These are phyloP conservation scores for Cephalopholis sonnerati DNA, from an alignment of 2,113 vertebrate genomes.

Conservation along the genomic window DNA sequence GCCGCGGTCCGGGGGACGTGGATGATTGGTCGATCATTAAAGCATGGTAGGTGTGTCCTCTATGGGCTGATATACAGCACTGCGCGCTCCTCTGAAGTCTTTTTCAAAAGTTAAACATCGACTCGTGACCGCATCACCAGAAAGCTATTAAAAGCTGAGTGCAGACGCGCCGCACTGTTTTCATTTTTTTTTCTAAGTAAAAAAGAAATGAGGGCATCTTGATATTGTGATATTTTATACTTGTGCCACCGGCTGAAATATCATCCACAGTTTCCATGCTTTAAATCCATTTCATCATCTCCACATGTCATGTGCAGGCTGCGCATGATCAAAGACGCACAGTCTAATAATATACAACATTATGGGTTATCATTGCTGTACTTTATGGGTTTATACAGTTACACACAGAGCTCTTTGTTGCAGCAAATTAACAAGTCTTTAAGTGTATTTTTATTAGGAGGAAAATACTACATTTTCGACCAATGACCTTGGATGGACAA, in stretches of 20 bases:
- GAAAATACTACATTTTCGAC: not conserved
- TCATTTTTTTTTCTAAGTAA: not conserved
- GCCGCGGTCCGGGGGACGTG: slow-evolving; percentile 8
- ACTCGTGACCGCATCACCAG: slow-evolving; percentile 43
- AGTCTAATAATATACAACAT: not conserved
- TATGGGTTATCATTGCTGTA: no score
- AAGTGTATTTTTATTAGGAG: not conserved
- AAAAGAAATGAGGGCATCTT: not conserved
- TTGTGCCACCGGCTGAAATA: not conserved
- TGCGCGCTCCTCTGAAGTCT: not conserved
- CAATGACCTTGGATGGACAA: slow-evolving; percentile 1
- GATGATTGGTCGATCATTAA: slow-evolving; percentile 45
- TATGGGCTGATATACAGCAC: slow-evolving; percentile 30
- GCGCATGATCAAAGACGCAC: not conserved
- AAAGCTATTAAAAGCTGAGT: slow-evolving; percentile 5
- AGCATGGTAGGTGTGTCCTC: slow-evolving; percentile 64
- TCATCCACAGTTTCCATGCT: not conserved
- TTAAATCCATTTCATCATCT: not conserved
- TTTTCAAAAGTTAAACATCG: slow-evolving; percentile 33
- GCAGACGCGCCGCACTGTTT: slow-evolving; percentile 9
- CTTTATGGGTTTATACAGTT: not conserved
- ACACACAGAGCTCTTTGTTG: not conserved
- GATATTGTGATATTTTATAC: slow-evolving; percentile 7
- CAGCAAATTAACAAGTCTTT: not conserved
- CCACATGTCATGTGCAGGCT: not conserved